phyloP scores from a whole-genome alignment of 2,888 invertebrate genomes.

The Ichneumon xanthorius region DNA sequence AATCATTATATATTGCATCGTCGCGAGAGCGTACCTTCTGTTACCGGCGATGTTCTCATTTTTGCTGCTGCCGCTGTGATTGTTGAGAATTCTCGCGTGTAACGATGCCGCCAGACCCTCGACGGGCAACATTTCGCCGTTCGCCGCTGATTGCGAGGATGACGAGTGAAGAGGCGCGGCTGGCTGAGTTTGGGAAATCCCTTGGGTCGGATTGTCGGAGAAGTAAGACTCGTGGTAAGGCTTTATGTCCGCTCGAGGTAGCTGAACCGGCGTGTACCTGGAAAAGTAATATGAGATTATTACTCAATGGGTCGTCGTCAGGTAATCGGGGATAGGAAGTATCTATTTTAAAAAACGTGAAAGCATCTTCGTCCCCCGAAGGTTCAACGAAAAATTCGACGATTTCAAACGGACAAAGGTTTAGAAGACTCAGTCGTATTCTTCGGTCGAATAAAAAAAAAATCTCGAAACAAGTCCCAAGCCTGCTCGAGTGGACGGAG shows the following conservation, averaged over 20 bases:
- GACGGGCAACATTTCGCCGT: conserved; percentile 82
- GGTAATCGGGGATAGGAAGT: neutral
- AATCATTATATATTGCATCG: neutral
- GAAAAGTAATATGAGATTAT: conserved; percentile 13
- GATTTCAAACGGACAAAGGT: too few relatives aligned
- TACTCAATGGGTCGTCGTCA: neutral
- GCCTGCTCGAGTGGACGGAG: neutral
- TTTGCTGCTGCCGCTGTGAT: conserved; percentile 85
- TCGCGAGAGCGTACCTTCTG: conserved; percentile 74
- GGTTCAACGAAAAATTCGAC: neutral
- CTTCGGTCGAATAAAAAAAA: neutral
- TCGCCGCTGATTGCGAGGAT: conserved; percentile 78
- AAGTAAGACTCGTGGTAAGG: conserved; percentile 91
- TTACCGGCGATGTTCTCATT: conserved; percentile 75
- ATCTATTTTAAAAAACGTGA: neutral
- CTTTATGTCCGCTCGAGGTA: conserved; percentile 90
- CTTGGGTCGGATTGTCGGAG: conserved; percentile 85
- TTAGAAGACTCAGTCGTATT: too few relatives aligned
- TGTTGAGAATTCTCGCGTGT: conserved; percentile 91
- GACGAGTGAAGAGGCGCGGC: conserved; percentile 80
- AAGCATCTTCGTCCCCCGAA: neutral
- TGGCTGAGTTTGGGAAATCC: conserved; percentile 74
- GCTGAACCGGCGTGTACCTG: conserved; percentile 86
- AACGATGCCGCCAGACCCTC: conserved; percentile 93
- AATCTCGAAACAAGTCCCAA: neutral